Evolutionary conservation across 2,888 invertebrate genomes (phyloP).

Genomic region (Noctua fimbriata): DNA sequence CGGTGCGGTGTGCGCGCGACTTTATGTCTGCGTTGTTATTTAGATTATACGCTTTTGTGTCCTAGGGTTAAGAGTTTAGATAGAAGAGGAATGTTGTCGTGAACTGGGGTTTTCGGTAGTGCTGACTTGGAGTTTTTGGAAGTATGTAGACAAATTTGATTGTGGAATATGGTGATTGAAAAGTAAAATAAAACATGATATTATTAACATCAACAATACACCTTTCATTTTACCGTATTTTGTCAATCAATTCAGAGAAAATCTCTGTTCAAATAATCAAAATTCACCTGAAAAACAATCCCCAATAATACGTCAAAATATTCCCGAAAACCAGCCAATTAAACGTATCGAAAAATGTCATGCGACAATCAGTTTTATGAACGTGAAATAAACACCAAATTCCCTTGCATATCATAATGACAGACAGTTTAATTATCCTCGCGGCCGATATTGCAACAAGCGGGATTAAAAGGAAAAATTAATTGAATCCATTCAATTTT

Average conservation of each 20-base stretch:
- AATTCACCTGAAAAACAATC: conserved; percentile 36
- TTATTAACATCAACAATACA: background rate
- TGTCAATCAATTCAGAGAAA: conserved; percentile 25
- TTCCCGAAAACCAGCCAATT: conserved; percentile 49
- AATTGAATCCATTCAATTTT: conserved; percentile 84
- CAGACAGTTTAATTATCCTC: conserved; percentile 70
- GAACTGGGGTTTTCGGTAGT: background rate
- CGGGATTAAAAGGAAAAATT: conserved; percentile 80
- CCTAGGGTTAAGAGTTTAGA: conserved; percentile 62
- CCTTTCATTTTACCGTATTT: background rate
- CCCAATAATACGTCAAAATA: conserved; percentile 51
- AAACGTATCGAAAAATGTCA: conserved; percentile 23
- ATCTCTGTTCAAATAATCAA: conserved; percentile 39
- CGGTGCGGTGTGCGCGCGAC: conserved; percentile 64
- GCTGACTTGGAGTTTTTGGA: background rate
- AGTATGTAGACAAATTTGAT: background rate
- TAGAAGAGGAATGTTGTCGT: conserved; percentile 32
- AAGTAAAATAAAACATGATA: background rate
- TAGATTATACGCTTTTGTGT: conserved; percentile 65
- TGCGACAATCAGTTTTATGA: conserved; percentile 31
- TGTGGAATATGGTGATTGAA: background rate
- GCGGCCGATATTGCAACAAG: conserved; percentile 71
- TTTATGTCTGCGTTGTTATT: conserved; percentile 71
- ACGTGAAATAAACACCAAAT: conserved; percentile 46
- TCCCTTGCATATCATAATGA: conserved; percentile 64